Percentiles rank a stretch among this genome's conserved stretches.
phyloP scores from a whole-genome alignment of 2,113 vertebrate genomes.

The Megaceryle maxima region DNA sequence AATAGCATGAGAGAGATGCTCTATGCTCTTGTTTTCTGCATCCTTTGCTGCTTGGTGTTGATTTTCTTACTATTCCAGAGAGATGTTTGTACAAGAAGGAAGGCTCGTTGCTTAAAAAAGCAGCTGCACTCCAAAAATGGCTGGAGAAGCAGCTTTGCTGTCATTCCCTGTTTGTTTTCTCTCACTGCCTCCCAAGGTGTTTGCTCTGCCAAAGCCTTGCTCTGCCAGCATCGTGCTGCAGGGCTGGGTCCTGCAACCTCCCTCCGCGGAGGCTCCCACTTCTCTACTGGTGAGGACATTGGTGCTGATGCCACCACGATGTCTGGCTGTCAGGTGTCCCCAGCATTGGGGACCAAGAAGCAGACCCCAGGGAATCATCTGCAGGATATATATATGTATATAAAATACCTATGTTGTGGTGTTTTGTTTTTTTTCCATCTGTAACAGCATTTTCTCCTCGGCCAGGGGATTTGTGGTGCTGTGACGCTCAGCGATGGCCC shows the following conservation, averaged over 20 bases:
- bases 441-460: not conserved
- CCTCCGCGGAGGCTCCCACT: not conserved
- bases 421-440: too few species aligned
- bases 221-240: not conserved
- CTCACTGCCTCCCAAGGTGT: not conserved
- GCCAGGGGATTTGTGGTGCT: not conserved
- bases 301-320: rapidly evolving
- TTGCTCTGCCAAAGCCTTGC: not conserved
- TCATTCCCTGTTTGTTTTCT: not conserved
- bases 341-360: rapidly evolving
- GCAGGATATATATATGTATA: not conserved
- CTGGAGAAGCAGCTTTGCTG: not conserved
- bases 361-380: not conserved
- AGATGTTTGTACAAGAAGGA: not conserved
- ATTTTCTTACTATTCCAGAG: not conserved
- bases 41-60: not conserved
- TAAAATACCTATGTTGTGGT: not conserved
- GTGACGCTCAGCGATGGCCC: not conserved
- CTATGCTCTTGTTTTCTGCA: not conserved
- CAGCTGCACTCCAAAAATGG: not conserved
- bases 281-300: rapidly evolving
- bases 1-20: not conserved
- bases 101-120: not conserved
- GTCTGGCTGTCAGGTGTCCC: not conserved
- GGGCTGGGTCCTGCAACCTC: not conserved